Conservation (phyloP, 2,888 invertebrate species). For the Rhagium mordax region DNA sequence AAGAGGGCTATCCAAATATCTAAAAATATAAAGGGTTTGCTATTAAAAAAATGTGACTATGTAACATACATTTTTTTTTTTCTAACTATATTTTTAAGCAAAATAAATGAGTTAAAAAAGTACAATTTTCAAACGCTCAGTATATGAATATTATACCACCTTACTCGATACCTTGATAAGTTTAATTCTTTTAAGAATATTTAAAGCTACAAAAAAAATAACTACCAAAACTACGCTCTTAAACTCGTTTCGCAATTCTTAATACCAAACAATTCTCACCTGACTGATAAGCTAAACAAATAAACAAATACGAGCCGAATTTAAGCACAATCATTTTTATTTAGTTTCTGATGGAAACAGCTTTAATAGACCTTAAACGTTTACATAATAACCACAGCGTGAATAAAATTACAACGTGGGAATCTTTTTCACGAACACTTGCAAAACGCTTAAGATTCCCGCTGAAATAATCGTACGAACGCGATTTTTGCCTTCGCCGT, state of each 20-base stretch:
- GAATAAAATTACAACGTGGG: constrained; percentile 57
- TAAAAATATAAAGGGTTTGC: too few species aligned
- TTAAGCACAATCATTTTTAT: constrained; percentile 46
- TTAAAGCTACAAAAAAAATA: too few species aligned
- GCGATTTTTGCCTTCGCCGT: constrained; percentile 52
- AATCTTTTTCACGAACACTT: constrained; percentile 54
- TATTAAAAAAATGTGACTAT: too few species aligned
- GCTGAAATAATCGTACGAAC: constrained; percentile 46
- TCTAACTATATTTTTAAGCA: too few species aligned
- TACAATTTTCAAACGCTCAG: too few species aligned
- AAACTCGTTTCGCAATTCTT: background rate
- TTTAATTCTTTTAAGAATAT: too few species aligned
- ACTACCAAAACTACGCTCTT: too few species aligned
- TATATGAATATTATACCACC: too few species aligned
- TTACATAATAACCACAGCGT: constrained; percentile 47
- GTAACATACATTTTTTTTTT: too few species aligned
- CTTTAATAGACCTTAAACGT: constrained; percentile 52
- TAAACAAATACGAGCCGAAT: constrained; percentile 34
- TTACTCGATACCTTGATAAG: too few species aligned
- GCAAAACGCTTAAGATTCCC: constrained; percentile 46
- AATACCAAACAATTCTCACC: background rate
- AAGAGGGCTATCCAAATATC: too few species aligned
- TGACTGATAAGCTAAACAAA: background rate
- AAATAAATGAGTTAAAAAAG: too few species aligned
- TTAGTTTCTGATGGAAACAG: constrained; percentile 42